Evolutionary conservation across 2,113 vertebrate genomes (phyloP).

Genomic region (Thamnophis sirtalis): DNA sequence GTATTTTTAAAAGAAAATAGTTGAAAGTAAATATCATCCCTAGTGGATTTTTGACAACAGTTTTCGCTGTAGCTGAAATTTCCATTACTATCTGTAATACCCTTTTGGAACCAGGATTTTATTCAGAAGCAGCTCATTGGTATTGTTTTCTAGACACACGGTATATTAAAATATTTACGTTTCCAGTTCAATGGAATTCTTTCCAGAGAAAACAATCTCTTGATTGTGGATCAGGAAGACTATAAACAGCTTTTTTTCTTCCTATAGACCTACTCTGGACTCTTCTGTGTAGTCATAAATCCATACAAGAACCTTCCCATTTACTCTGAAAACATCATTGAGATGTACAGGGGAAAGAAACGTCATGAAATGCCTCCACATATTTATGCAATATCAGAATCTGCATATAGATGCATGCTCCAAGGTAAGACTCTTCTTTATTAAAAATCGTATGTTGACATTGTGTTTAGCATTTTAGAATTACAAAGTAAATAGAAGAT

Average conservation of each 20-base stretch:
- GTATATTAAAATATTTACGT: background rate
- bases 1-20: background rate
- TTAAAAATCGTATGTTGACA: background rate
- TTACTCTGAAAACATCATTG: slow-evolving; percentile 96
- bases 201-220: background rate
- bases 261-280: slow-evolving; percentile 92
- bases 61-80: background rate
- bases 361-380: slow-evolving; percentile 98
- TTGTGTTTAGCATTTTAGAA: background rate
- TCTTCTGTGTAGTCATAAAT: slow-evolving; percentile 98
- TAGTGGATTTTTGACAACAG: background rate
- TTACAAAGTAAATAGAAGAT: background rate
- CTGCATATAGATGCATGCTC: slow-evolving; percentile 97
- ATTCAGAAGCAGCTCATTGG: background rate
- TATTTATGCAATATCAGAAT: slow-evolving; percentile 97
- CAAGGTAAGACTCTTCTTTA: slow-evolving; percentile 79
- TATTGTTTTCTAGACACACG: background rate
- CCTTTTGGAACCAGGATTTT: background rate
- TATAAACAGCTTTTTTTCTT: background rate
- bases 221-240: background rate
- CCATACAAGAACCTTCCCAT: slow-evolving; percentile 99
- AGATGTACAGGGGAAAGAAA: slow-evolving; percentile 98
- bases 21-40: background rate
- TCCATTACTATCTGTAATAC: background rate
- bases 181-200: background rate